Percentiles rank a stretch among this genome's conserved stretches.
phyloP scores from a whole-genome alignment of 30 jellyfish, hydroid and myxozoan genomes.

The Haliclystus octoradiatus region DNA sequence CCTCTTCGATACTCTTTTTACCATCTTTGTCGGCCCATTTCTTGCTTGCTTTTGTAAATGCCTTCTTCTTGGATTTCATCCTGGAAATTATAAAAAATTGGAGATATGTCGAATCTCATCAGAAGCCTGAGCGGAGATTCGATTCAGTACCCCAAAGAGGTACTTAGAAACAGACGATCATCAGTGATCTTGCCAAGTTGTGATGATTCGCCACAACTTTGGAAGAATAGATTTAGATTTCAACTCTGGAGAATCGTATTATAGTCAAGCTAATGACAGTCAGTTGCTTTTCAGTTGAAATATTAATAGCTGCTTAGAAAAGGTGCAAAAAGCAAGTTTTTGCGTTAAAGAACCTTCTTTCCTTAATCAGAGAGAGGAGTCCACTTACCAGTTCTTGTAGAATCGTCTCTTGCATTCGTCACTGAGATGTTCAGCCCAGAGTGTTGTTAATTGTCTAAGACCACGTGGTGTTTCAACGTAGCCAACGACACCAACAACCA shows the following conservation, averaged over 20 bases:
- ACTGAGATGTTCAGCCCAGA: slow-evolving; percentile 99
- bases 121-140: slow-evolving; percentile 98
- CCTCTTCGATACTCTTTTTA: slow-evolving; percentile 92
- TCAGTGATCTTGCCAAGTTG: too few species aligned
- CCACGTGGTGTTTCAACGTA: slow-evolving; percentile 99
- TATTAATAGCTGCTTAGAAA: background rate
- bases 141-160: too few species aligned
- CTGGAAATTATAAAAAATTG: slow-evolving; percentile 32
- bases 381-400: slow-evolving; percentile 93
- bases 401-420: slow-evolving; percentile 97
- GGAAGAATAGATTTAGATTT: too few species aligned
- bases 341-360: too few species aligned
- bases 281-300: background rate
- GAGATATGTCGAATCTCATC: slow-evolving; percentile 97
- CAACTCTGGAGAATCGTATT: too few species aligned
- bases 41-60: slow-evolving; percentile 95
- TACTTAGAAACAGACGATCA: too few species aligned
- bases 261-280: background rate
- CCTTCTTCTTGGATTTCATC: slow-evolving; percentile 97
- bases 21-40: slow-evolving; percentile 99
- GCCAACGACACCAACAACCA: slow-evolving; percentile 97
- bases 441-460: slow-evolving; percentile 82
- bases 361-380: background rate
- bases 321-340: too few species aligned
- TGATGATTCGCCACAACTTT: too few species aligned